Conservation (phyloP, 1,140 invertebrate genomes). For the Temnothorax nylanderi region DNA sequence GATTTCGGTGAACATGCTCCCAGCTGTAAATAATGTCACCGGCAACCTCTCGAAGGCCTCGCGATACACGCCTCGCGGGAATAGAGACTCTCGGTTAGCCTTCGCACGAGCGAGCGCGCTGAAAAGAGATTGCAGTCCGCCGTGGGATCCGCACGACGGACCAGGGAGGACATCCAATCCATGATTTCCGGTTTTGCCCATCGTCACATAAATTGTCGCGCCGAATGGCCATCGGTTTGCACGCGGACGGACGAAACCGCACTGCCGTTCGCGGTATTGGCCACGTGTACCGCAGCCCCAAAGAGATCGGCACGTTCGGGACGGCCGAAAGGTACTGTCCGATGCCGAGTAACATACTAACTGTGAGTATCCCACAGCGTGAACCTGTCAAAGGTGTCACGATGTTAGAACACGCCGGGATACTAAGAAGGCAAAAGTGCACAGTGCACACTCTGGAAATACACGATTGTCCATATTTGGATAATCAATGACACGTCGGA, state of each 20-base stretch:
- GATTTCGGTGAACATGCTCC: constrained; percentile 57
- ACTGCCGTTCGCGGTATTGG: constrained; percentile 57
- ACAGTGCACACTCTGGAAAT: not conserved
- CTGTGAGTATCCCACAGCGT: constrained; percentile 64
- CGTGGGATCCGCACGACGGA: constrained; percentile 14
- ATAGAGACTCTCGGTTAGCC: constrained; percentile 62
- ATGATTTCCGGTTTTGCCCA: constrained; percentile 80
- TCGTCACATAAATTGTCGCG: constrained; percentile 79
- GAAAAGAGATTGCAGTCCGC: constrained; percentile 55
- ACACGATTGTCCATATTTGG: not conserved
- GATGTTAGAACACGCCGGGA: not conserved
- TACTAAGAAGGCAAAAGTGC: not conserved
- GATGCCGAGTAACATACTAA: constrained; percentile 76
- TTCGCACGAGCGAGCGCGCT: constrained; percentile 33
- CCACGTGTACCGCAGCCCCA: constrained; percentile 29
- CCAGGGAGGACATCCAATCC: constrained; percentile 73
- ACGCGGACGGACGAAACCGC: constrained; percentile 68
- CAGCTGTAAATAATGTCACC: constrained; percentile 63
- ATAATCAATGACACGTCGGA: not conserved
- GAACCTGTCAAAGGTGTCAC: constrained; percentile 66
- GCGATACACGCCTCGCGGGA: constrained; percentile 49
- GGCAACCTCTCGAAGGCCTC: constrained; percentile 40
- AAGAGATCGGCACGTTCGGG: constrained; percentile 66
- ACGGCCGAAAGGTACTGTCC: constrained; percentile 74
- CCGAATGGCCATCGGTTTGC: constrained; percentile 78